These are phyloP conservation scores for Wiebesia pumilae DNA, from an alignment of 1,140 invertebrate genomes.

Conservation along the genomic window DNA sequence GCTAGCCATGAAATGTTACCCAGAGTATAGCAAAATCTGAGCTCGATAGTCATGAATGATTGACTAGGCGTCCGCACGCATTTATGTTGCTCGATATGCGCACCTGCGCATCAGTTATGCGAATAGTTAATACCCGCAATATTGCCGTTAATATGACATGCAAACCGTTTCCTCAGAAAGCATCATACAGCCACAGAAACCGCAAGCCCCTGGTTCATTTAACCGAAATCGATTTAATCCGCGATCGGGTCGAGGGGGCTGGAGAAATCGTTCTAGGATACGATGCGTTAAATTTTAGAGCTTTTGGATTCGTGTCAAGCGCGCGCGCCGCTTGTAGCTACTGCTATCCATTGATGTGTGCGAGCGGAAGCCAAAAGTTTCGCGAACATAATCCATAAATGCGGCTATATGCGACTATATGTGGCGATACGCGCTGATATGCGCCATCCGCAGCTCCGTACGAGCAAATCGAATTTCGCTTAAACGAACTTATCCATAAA, in stretches of 20 bases:
- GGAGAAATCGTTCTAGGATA: slow-evolving; percentile 4
- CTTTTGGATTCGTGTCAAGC: slow-evolving; percentile 54
- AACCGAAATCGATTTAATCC: slow-evolving; percentile 1
- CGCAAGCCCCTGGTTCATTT: slow-evolving; percentile 16
- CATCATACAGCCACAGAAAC: slow-evolving; percentile 7
- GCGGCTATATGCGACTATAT: neutral
- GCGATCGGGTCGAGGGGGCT: neutral
- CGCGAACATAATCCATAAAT: neutral
- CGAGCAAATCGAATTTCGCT: too few relatives aligned
- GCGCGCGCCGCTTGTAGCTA: neutral
- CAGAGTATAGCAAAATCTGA: too few relatives aligned
- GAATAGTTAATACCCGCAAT: slow-evolving; percentile 28
- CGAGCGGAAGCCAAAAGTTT: neutral
- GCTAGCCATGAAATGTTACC: too few relatives aligned
- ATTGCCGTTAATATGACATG: slow-evolving; percentile 37
- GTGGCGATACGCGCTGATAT: neutral
- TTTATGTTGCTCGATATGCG: neutral
- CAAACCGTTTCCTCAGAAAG: slow-evolving; percentile 20
- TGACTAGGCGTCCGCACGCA: too few relatives aligned
- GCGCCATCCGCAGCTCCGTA: neutral
- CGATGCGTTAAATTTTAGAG: slow-evolving; percentile 58
- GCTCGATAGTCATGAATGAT: too few relatives aligned
- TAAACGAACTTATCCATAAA: too few relatives aligned
- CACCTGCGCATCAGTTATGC: neutral
- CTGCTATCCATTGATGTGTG: too few relatives aligned